Percentiles rank a stretch among this genome's conserved stretches.
Evolutionary conservation across 2,113 vertebrate genomes (phyloP).

Genomic region (Tetrax tetrax): DNA sequence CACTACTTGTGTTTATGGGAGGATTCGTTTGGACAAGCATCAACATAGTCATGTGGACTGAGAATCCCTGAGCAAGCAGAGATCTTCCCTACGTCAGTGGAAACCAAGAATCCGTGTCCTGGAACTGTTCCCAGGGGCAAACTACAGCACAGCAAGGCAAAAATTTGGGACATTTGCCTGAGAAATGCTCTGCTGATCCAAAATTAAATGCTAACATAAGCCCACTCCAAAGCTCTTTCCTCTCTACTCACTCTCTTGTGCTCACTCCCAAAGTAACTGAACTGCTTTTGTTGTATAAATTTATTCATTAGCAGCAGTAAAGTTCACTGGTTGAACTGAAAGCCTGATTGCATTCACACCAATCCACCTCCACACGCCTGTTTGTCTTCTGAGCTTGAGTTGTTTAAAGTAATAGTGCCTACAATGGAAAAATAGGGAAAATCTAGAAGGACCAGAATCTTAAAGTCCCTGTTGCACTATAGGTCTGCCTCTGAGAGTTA

Average conservation of each 20-base stretch:
- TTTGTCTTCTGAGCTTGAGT: neutral
- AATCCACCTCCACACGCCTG: rapidly evolving
- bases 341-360: neutral
- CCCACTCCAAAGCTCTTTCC: neutral
- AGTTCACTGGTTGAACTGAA: neutral
- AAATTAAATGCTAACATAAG: neutral
- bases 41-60: rapidly evolving
- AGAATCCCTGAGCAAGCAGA: neutral
- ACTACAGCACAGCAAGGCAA: neutral
- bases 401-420: neutral
- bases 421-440: neutral
- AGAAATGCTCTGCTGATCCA: neutral
- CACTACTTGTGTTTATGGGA: neutral
- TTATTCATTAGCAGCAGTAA: neutral
- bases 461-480: neutral
- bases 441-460: neutral
- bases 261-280: neutral
- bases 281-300: neutral
- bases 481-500: neutral
- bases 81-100: neutral
- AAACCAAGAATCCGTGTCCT: neutral
- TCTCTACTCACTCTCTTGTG: neutral
- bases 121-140: neutral
- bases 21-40: neutral
- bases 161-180: neutral